These are phyloP conservation scores for Condylura cristata DNA, from an alignment of 2,113 vertebrate genomes.

Conservation along the genomic window DNA sequence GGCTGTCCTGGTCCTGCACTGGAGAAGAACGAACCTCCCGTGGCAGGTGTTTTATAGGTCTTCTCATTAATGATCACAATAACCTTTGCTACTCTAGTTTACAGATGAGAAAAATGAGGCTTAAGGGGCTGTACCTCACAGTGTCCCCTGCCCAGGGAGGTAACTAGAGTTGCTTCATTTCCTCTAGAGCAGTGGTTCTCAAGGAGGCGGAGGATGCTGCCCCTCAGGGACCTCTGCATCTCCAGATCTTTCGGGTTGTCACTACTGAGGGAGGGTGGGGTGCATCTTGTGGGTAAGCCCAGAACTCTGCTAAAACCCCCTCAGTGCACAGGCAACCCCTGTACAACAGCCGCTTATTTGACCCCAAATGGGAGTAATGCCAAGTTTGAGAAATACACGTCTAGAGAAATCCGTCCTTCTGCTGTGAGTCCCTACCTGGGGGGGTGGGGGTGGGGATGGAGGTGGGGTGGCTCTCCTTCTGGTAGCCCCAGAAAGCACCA, in stretches of 20 bases:
- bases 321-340: neutral
- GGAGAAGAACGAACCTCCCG: neutral
- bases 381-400: neutral
- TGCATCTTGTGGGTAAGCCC: neutral
- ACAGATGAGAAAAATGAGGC: neutral
- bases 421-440: neutral
- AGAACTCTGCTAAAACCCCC: neutral
- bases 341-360: too few species aligned
- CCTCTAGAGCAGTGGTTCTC: neutral
- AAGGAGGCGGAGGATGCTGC: too few species aligned
- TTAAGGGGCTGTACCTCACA: neutral
- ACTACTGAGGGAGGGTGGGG: neutral
- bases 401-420: neutral
- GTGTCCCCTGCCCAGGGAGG: neutral
- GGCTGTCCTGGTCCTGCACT: neutral
- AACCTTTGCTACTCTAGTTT: neutral
- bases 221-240: neutral
- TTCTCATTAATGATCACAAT: neutral
- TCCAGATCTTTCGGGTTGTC: neutral
- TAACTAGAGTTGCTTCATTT: neutral
- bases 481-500: neutral
- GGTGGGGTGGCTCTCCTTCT: neutral
- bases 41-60: neutral
- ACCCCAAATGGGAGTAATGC: too few species aligned
- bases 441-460: too few species aligned